Percentiles rank a stretch among this genome's conserved stretches.
phyloP scores from a whole-genome alignment of 2,113 vertebrate species.

The Festucalex cinctus region DNA sequence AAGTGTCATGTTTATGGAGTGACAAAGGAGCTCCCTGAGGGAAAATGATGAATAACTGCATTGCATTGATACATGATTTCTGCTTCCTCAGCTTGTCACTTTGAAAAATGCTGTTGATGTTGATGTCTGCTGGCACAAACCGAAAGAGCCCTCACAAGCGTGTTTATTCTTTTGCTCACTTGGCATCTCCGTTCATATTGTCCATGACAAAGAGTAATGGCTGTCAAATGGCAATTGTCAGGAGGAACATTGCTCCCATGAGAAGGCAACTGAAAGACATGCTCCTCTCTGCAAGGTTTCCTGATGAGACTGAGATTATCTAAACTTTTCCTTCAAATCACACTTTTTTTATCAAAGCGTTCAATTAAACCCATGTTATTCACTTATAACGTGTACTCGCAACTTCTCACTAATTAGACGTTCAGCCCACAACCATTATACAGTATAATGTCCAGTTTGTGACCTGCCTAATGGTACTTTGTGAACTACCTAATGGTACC shows the following conservation, averaged over 20 bases:
- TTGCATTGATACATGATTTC: constrained; percentile 21
- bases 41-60: constrained; percentile 39
- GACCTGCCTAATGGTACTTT: too few relatives aligned
- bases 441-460: too few relatives aligned
- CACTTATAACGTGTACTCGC: too few relatives aligned
- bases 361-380: background rate
- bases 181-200: background rate
- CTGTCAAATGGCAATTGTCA: constrained; percentile 30
- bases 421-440: too few relatives aligned
- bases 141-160: background rate
- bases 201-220: constrained; percentile 38
- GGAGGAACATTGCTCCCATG: constrained; percentile 9
- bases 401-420: background rate
- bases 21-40: constrained; percentile 28
- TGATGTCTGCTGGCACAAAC: constrained; percentile 13
- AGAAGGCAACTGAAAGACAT: constrained; percentile 12
- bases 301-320: constrained; percentile 13
- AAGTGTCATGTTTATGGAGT: constrained; percentile 33
- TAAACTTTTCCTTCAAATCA: background rate
- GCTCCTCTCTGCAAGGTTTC: background rate
- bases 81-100: constrained; percentile 29
- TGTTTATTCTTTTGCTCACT: background rate
- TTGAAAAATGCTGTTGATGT: constrained; percentile 23
- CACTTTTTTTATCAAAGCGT: background rate
- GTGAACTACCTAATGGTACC: too few relatives aligned